Percentiles rank a stretch among this genome's conserved stretches.
These are phyloP conservation scores for Homalodisca vitripennis DNA, from an alignment of 1,140 invertebrate species.

Conservation along the genomic window DNA sequence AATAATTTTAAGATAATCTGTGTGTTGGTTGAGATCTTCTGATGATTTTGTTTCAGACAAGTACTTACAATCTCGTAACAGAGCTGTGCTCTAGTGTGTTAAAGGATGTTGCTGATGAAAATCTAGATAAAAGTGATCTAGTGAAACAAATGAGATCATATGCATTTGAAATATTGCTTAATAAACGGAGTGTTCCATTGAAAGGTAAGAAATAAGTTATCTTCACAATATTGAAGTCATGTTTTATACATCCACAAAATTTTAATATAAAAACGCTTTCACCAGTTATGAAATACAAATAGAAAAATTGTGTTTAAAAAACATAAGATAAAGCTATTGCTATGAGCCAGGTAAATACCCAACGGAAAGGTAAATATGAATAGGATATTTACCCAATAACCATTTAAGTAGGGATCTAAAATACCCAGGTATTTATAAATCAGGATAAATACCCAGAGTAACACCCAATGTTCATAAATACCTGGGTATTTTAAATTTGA, in stretches of 20 bases:
- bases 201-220: not conserved
- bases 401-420: too few relatives aligned
- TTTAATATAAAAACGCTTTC: too few relatives aligned
- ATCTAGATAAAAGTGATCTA: not conserved
- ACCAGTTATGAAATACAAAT: not conserved
- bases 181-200: not conserved
- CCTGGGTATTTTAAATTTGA: too few relatives aligned
- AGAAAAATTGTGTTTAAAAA: not conserved
- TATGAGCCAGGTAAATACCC: too few relatives aligned
- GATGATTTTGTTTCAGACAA: not conserved
- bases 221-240: not conserved
- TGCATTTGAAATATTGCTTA: constrained; percentile 13
- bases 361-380: too few relatives aligned
- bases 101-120: not conserved
- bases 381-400: too few relatives aligned
- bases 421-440: too few relatives aligned
- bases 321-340: too few relatives aligned
- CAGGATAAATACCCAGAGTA: too few relatives aligned
- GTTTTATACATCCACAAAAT: not conserved
- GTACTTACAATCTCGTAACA: constrained; percentile 4
- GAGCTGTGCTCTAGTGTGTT: not conserved
- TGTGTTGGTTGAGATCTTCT: too few relatives aligned
- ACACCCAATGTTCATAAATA: too few relatives aligned
- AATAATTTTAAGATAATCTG: too few relatives aligned
- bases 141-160: not conserved